A percentile compares a stretch with the other conserved stretches of the same genome.
Conservation (phyloP, 2,797 vertebrate species). For the Eulemur rubriventer region DNA sequence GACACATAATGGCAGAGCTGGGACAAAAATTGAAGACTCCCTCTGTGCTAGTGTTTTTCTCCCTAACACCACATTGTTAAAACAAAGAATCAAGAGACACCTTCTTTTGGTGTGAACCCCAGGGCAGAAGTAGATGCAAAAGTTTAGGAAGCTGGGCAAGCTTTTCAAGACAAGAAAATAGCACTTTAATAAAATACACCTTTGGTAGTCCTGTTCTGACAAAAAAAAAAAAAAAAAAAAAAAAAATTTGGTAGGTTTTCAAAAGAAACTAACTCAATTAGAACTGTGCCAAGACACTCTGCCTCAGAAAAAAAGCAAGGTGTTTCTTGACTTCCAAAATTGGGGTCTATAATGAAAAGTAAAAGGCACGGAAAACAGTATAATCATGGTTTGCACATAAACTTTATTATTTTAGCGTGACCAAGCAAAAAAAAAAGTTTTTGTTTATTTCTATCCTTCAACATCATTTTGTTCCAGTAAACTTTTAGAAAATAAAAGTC, state of each 20-base stretch:
- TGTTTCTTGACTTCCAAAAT: neutral
- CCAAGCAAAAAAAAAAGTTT: neutral
- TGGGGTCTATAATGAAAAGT: neutral
- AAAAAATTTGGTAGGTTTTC: neutral
- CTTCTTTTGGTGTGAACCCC: neutral
- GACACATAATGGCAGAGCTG: neutral
- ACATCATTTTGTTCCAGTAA: neutral
- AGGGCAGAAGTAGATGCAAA: neutral
- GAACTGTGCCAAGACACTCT: neutral
- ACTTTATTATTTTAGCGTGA: neutral
- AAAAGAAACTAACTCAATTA: neutral
- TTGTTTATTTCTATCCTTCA: neutral
- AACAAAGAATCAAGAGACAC: neutral
- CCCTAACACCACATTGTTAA: neutral
- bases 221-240: neutral
- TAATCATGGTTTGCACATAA: neutral
- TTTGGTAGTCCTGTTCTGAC: neutral
- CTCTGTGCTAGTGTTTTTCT: neutral
- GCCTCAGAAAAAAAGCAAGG: neutral
- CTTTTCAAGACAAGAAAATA: neutral
- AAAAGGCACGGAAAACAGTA: neutral
- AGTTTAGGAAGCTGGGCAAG: neutral
- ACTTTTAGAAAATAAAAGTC: conserved; percentile 21
- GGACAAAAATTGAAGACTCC: neutral
- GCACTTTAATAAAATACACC: neutral